Conservation (phyloP, 1,140 invertebrate species). For the Sarcophaga peregrina region DNA sequence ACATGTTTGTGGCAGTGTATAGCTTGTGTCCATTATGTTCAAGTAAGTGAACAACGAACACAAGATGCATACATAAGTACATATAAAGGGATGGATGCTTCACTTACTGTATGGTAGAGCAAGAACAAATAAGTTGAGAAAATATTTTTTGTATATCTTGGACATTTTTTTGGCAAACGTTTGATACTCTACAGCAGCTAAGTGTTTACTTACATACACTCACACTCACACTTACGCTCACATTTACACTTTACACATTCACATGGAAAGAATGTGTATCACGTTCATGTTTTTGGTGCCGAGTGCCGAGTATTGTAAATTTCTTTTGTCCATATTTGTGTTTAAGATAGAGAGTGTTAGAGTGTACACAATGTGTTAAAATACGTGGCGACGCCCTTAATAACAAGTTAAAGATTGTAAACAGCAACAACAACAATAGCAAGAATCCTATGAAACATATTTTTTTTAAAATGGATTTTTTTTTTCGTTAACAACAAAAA, state of each 20-base stretch:
- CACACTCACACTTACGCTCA: too few relatives aligned
- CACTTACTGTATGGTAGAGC: neutral
- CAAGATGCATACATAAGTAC: too few relatives aligned
- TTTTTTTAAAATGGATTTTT: neutral
- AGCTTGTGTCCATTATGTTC: constrained; percentile 10
- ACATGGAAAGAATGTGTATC: neutral
- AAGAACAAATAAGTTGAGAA: neutral
- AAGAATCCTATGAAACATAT: neutral
- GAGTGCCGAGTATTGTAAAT: neutral
- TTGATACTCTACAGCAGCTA: neutral
- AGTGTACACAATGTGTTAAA: constrained; percentile 25
- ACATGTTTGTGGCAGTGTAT: neutral
- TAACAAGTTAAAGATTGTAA: constrained; percentile 20
- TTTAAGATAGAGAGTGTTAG: neutral
- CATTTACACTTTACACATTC: too few relatives aligned
- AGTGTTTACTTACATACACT: too few relatives aligned
- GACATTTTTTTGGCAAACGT: neutral
- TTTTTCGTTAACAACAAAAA: neutral
- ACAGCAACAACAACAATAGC: neutral
- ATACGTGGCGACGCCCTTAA: constrained; percentile 39
- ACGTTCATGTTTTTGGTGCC: neutral
- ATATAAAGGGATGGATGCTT: constrained; percentile 23
- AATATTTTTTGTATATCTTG: neutral
- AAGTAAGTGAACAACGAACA: neutral
- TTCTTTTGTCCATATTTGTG: neutral